These are phyloP conservation scores for Psettodes erumei DNA, from an alignment of 2,113 vertebrate species.

Conservation along the genomic window DNA sequence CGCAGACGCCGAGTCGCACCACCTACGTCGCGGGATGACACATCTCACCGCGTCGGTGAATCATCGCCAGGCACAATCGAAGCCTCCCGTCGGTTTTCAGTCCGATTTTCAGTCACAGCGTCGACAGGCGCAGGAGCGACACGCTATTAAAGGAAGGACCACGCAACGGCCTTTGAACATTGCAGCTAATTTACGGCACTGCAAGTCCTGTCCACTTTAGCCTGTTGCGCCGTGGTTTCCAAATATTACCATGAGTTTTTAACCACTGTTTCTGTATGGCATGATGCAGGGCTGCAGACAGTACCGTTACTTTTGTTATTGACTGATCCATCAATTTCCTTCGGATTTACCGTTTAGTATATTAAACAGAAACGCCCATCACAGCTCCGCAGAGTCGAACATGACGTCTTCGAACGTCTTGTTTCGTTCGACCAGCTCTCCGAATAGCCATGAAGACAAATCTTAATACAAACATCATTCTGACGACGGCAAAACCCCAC, in stretches of 20 bases:
- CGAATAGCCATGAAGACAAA: no score
- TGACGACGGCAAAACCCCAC: neutral
- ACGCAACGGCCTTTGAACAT: neutral
- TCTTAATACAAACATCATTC: neutral
- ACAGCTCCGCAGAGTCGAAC: neutral
- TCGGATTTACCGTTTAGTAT: neutral
- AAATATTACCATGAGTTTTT: neutral
- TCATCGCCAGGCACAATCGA: conserved; percentile 49
- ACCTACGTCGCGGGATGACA: conserved; percentile 60
- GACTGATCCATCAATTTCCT: neutral
- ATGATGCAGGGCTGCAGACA: neutral
- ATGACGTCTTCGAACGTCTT: neutral
- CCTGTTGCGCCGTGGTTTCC: neutral
- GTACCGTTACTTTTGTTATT: neutral
- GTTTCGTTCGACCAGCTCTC: neutral
- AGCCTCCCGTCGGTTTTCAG: conserved; percentile 46
- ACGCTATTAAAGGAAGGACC: neutral
- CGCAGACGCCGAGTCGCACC: conserved; percentile 35
- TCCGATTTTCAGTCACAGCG: neutral
- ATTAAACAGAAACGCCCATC: neutral
- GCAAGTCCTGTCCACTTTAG: neutral
- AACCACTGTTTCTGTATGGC: neutral
- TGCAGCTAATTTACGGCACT: neutral
- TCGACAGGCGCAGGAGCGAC: neutral
- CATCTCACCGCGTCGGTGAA: conserved; percentile 51